A percentile compares a stretch with the other conserved stretches of the same genome.
Evolutionary conservation across 2,113 vertebrate genomes (phyloP).

Genomic region (Clarias batrachus): DNA sequence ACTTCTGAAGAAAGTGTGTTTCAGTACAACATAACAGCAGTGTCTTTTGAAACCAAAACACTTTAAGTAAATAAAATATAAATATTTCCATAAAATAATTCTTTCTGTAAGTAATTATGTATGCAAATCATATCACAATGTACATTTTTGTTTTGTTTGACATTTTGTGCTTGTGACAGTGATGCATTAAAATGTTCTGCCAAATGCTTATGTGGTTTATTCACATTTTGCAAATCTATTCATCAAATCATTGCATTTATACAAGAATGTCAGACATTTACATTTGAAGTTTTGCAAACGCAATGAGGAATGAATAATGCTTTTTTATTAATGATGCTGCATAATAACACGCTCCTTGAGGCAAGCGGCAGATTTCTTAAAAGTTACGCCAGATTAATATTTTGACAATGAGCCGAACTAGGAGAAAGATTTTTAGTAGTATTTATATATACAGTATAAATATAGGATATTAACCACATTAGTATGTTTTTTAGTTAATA

Average conservation of each 20-base stretch:
- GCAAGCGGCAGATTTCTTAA: constrained; percentile 47
- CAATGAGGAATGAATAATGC: constrained; percentile 58
- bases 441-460: constrained; percentile 36
- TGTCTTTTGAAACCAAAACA: background rate
- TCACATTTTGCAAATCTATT: constrained; percentile 66
- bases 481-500: too few species aligned
- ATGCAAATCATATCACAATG: constrained; percentile 43
- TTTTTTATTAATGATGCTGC: constrained; percentile 60
- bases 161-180: constrained; percentile 62
- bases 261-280: constrained; percentile 64
- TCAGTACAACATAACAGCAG: constrained; percentile 24
- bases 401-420: background rate
- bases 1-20: constrained; percentile 13
- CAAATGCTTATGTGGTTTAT: constrained; percentile 64
- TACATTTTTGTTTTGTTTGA: constrained; percentile 61
- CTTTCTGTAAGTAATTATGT: constrained; percentile 3
- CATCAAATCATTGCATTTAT: constrained; percentile 35
- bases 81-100: background rate
- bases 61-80: constrained; percentile 5
- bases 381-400: constrained; percentile 26
- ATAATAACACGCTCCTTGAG: constrained; percentile 57
- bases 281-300: constrained; percentile 63
- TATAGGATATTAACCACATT: too few species aligned
- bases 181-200: constrained; percentile 68
- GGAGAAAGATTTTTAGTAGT: background rate